A percentile compares a stretch with the other conserved stretches of the same genome.
These are phyloP conservation scores for Chloebia gouldiae DNA, from an alignment of 2,113 vertebrate genomes.

Conservation along the genomic window DNA sequence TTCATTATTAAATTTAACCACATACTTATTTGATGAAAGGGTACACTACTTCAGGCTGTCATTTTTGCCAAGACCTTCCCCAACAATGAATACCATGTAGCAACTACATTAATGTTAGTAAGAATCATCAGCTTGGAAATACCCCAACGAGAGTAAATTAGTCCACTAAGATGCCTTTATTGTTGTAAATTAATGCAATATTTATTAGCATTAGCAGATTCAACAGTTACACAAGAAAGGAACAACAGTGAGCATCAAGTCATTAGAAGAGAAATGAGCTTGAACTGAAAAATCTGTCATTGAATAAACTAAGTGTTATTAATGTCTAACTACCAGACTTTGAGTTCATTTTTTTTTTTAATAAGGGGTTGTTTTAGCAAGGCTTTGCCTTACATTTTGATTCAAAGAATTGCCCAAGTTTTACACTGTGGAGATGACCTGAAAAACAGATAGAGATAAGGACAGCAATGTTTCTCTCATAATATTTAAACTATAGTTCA, in stretches of 20 bases:
- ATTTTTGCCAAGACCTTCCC: background rate
- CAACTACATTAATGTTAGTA: constrained; percentile 10
- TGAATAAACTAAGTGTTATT: background rate
- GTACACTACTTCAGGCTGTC: background rate
- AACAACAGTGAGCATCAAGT: background rate
- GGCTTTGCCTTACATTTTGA: background rate
- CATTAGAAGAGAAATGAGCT: background rate
- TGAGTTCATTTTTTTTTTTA: background rate
- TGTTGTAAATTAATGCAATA: background rate
- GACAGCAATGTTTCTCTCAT: background rate
- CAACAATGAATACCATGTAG: background rate
- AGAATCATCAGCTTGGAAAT: background rate
- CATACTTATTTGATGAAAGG: background rate
- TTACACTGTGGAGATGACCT: background rate
- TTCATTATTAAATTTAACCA: background rate
- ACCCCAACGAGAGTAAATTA: background rate
- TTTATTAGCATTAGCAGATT: background rate
- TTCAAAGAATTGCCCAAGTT: background rate
- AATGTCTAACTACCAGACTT: background rate
- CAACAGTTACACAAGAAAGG: background rate
- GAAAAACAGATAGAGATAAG: background rate
- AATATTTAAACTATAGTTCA: background rate
- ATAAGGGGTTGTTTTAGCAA: background rate
- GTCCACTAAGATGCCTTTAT: background rate
- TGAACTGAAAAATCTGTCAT: background rate